Evolutionary conservation across 2,888 invertebrate genomes (phyloP).

Genomic region (Callimorpha dominula): DNA sequence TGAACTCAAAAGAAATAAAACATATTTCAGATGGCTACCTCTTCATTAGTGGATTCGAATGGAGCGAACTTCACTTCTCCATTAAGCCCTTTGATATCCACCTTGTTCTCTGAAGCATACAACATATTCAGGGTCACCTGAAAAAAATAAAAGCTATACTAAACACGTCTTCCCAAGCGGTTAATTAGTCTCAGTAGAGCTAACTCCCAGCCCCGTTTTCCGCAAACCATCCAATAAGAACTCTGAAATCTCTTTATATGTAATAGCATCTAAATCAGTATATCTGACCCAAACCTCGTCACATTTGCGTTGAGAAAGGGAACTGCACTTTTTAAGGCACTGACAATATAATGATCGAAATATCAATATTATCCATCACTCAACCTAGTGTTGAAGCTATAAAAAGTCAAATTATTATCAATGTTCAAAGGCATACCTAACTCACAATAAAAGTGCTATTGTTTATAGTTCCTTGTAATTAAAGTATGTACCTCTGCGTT

Average conservation of each 20-base stretch:
- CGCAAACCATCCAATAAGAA: not conserved
- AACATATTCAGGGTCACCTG: slow-evolving; percentile 96
- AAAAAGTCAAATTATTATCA: slow-evolving; percentile 35
- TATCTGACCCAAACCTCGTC: not conserved
- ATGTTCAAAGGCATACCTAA: too few relatives aligned
- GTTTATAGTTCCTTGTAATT: slow-evolving; percentile 56
- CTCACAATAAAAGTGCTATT: slow-evolving; percentile 35
- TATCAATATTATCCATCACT: slow-evolving; percentile 23
- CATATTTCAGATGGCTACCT: slow-evolving; percentile 89
- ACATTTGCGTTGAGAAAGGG: not conserved
- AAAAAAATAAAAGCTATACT: slow-evolving; percentile 34
- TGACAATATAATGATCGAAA: not conserved
- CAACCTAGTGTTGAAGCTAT: slow-evolving; percentile 25
- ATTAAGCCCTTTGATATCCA: slow-evolving; percentile 94
- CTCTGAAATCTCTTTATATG: not conserved
- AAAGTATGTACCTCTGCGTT: slow-evolving; percentile 85
- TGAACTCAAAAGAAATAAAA: slow-evolving; percentile 55
- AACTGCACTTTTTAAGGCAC: not conserved
- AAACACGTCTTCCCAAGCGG: not conserved
- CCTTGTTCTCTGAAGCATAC: slow-evolving; percentile 96
- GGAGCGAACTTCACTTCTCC: slow-evolving; percentile 76
- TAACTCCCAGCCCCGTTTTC: not conserved
- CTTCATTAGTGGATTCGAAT: slow-evolving; percentile 91
- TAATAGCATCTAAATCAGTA: not conserved
- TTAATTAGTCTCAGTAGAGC: not conserved